Percentiles rank a stretch among this genome's conserved stretches.
Evolutionary conservation across 2,888 invertebrate species (phyloP).

Genomic region (Netelia inedita): DNA sequence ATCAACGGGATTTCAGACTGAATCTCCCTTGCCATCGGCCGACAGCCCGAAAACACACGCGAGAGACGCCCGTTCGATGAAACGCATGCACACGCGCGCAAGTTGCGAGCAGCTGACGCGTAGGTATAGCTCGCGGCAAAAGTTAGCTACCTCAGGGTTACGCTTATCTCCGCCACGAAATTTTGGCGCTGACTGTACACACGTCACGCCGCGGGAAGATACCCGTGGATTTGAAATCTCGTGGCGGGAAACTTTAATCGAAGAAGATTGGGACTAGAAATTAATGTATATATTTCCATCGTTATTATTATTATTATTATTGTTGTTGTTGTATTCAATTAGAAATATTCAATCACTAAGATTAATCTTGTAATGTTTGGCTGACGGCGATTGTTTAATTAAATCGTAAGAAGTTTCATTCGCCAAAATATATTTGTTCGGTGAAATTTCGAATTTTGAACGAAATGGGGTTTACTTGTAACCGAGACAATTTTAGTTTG

Average conservation of each 20-base stretch:
- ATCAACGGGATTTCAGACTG: background rate
- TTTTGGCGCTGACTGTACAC: conserved; percentile 40
- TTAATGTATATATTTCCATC: background rate
- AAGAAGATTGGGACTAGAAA: background rate
- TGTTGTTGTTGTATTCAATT: no score
- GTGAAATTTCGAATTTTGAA: background rate
- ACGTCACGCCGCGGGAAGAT: conserved; percentile 5
- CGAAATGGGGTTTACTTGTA: background rate
- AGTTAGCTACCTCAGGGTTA: background rate
- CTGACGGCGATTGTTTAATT: no score
- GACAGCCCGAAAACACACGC: conserved; percentile 33
- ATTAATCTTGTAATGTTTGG: no score
- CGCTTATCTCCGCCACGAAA: background rate
- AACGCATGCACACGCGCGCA: background rate
- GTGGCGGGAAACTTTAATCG: background rate
- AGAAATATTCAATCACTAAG: no score
- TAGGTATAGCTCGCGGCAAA: conserved; percentile 34
- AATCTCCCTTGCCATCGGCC: conserved; percentile 15
- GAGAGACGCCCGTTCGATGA: conserved; percentile 36
- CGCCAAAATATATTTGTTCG: background rate
- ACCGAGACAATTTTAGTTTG: background rate
- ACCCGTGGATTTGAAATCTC: conserved; percentile 9
- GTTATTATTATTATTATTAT: no score
- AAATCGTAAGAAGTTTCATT: background rate
- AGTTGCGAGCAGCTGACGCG: conserved; percentile 8